Base-by-base conservation (phyloP, 2,888 invertebrate species). In the Patella pellucida region DNA sequence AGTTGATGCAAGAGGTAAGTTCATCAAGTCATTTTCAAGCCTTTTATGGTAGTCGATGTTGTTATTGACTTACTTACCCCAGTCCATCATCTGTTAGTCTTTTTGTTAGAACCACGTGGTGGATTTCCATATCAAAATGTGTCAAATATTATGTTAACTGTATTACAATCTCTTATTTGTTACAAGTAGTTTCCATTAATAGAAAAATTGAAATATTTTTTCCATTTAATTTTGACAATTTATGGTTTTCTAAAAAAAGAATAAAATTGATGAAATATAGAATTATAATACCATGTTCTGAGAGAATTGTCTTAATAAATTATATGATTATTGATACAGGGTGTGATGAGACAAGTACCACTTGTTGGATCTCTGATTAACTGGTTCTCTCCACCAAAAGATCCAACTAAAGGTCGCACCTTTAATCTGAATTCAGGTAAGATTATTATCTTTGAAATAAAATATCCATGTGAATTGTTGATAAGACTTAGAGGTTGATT, bases 301-400 rank as follows among this genome's bases (percentile, higher is more conserved):
- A 9, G 41, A 41, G 7, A 41, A 41, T 41, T 41, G 41, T 41
- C 9, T 41, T 41, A 1, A 41, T 41, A 7, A 41, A 41, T 41
- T 5, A 41, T 41, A 41, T 41, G 1, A 41, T 41, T 41, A 9
- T 41, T 41, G 41, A 78, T 82, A 23, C 81, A 92, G 91, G 98
- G 98, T 1, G 94, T 98, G 76, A 93, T 99, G 80, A 93, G 98
- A 27, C 96, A 97, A 84, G 96, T 98, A 16, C 98, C 98, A 0
- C 95, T 98, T 3, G 96, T 99, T 76, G 96, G 98, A 0, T 95
- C 96, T 31, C 94, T 99, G 76, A 95, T 98, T 72, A 97, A 97
- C 92, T 99, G 98, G 98, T 97, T 96, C 96, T 95, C 96, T 71
- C 98, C 95, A 5, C 92, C 94, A 41, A 95, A 95, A 88, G 95